phyloP scores from a whole-genome alignment of 2,888 invertebrate genomes.

The Adineta ricciae region DNA sequence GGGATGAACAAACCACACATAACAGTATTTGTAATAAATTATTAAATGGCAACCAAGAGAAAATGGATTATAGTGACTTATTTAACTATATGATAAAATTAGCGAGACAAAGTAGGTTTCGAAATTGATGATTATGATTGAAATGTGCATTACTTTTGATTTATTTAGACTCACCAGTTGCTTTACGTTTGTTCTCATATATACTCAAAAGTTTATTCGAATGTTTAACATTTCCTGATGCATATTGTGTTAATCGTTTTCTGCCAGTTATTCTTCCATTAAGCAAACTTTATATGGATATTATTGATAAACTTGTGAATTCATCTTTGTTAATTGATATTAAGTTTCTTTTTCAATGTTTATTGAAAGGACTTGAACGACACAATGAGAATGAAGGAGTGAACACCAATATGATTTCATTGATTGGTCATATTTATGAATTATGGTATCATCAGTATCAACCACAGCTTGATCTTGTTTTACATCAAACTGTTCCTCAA shows the following conservation, averaged over 20 bases:
- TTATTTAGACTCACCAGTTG: background rate
- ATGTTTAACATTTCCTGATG: conserved; percentile 20
- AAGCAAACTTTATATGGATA: background rate
- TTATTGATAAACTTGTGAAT: background rate
- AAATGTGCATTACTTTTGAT: too few relatives aligned
- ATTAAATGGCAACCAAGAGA: background rate
- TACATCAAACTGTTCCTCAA: background rate
- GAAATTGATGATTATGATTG: background rate
- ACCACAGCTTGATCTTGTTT: background rate
- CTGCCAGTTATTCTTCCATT: conserved; percentile 18
- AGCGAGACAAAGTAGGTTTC: background rate
- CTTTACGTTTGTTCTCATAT: background rate
- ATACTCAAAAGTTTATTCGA: background rate
- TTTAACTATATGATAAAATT: background rate
- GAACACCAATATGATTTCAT: conserved; percentile 6
- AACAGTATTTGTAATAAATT: background rate
- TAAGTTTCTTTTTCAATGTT: background rate
- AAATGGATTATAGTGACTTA: conserved; percentile 5
- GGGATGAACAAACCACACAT: background rate
- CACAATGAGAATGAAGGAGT: conserved; percentile 16
- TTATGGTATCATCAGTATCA: background rate
- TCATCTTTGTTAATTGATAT: background rate
- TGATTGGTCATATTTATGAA: conserved; percentile 20
- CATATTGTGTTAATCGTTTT: conserved; percentile 11
- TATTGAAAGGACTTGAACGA: background rate